A percentile compares a stretch with the other conserved stretches of the same genome.
phyloP scores from a whole-genome alignment of 1,140 invertebrate genomes.

The Drosophila funebris region DNA sequence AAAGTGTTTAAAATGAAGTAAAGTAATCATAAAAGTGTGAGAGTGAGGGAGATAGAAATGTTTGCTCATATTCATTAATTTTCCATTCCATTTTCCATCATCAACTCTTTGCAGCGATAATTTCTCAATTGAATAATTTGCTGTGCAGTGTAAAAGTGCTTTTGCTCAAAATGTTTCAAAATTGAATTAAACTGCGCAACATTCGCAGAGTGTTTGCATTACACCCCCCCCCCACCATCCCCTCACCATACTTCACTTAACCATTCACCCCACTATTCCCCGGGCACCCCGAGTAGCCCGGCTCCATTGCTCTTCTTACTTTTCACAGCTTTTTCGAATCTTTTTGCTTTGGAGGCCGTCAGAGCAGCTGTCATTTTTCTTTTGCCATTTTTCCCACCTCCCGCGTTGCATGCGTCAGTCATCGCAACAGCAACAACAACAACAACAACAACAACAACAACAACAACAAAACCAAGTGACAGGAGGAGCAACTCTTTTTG shows the following conservation, averaged over 20 bases:
- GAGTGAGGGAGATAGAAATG: not conserved
- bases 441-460: constrained; percentile 34
- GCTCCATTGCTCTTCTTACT: not conserved
- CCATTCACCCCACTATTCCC: constrained; percentile 20
- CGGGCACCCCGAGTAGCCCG: not conserved
- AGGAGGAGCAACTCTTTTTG: constrained; percentile 59
- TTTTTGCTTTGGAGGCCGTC: constrained; percentile 12
- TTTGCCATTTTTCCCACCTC: constrained; percentile 9
- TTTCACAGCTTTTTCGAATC: not conserved
- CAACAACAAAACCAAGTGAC: constrained; percentile 34
- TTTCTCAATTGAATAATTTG: constrained; percentile 59
- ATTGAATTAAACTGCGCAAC: constrained; percentile 73
- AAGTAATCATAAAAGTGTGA: no score
- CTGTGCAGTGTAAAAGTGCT: constrained; percentile 57
- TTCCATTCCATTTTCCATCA: not conserved
- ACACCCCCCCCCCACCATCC: not conserved
- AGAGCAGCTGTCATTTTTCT: constrained; percentile 66
- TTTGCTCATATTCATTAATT: not conserved
- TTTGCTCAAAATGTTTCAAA: constrained; percentile 66
- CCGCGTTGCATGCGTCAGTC: constrained; percentile 71
- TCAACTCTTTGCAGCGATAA: constrained; percentile 1
- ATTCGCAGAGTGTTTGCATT: constrained; percentile 59
- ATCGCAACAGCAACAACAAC: constrained; percentile 31
- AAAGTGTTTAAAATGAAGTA: not conserved
- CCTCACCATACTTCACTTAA: no score